phyloP scores from a whole-genome alignment of 2,113 vertebrate species.

The Anarhynchus alexandrinus region DNA sequence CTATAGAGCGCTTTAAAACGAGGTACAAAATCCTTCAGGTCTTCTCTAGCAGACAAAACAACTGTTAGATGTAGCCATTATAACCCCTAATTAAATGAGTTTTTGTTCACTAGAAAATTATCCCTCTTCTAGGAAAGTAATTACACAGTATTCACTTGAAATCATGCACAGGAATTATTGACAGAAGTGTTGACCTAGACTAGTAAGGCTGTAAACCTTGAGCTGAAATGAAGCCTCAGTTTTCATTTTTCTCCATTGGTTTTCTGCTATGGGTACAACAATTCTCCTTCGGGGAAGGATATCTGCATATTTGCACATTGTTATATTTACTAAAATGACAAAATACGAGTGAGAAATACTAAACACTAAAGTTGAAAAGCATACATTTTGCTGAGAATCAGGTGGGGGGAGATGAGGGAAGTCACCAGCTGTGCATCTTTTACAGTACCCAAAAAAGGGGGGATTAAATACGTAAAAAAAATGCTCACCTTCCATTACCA shows the following conservation, averaged over 20 bases:
- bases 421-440: neutral
- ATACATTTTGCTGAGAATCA: neutral
- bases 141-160: neutral
- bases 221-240: neutral
- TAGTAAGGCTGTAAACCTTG: neutral
- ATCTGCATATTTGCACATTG: neutral
- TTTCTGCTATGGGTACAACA: neutral
- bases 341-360: neutral
- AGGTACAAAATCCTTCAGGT: neutral
- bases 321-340: neutral
- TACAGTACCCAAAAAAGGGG: neutral
- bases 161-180: neutral
- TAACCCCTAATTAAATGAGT: neutral
- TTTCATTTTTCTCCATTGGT: neutral
- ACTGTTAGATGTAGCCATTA: neutral
- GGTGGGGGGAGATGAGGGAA: neutral
- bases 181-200: neutral
- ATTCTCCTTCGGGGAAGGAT: neutral
- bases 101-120: neutral
- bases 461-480: neutral
- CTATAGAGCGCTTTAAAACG: neutral
- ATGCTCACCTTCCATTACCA: neutral
- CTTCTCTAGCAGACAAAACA: neutral
- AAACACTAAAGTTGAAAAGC: neutral
- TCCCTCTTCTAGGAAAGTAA: neutral